Conservation (phyloP, 2,113 vertebrate genomes). For the Tragelaphus strepsiceros region DNA sequence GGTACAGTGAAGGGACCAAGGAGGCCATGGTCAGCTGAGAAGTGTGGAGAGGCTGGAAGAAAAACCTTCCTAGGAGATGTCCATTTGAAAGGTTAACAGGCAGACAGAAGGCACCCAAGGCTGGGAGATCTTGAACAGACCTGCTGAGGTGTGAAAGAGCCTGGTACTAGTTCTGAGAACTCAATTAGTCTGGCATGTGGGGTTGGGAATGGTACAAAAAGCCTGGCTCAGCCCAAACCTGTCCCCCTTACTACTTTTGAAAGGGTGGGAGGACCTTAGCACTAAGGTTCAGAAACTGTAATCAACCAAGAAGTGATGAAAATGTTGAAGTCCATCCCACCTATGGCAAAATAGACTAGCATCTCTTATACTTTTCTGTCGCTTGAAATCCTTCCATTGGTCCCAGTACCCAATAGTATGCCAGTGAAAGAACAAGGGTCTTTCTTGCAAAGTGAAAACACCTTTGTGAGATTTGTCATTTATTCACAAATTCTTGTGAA, state of each 20-base stretch:
- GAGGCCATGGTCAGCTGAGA: neutral
- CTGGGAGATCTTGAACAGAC: neutral
- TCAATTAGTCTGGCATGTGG: neutral
- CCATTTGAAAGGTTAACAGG: neutral
- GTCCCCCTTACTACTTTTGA: neutral
- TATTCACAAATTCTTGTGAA: neutral
- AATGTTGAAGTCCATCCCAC: neutral
- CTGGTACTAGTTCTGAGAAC: neutral
- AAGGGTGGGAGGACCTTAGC: neutral
- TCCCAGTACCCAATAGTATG: neutral
- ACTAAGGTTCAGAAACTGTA: neutral
- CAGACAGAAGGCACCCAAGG: neutral
- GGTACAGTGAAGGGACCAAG: neutral
- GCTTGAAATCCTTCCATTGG: neutral
- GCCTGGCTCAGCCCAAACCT: neutral
- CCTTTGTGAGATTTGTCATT: neutral
- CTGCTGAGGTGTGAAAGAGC: neutral
- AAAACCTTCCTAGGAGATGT: neutral
- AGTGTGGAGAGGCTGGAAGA: neutral
- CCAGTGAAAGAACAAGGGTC: neutral
- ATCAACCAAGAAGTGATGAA: neutral
- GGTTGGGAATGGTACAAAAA: neutral
- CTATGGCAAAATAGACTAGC: neutral
- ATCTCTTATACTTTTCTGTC: neutral
- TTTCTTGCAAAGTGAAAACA: neutral